Evolutionary conservation across 30 jellyfish, hydroid and myxozoan species (phyloP), one percentile per base, ranked within the genome.

Genomic region (Chrysaora quinquecirrha): DNA sequence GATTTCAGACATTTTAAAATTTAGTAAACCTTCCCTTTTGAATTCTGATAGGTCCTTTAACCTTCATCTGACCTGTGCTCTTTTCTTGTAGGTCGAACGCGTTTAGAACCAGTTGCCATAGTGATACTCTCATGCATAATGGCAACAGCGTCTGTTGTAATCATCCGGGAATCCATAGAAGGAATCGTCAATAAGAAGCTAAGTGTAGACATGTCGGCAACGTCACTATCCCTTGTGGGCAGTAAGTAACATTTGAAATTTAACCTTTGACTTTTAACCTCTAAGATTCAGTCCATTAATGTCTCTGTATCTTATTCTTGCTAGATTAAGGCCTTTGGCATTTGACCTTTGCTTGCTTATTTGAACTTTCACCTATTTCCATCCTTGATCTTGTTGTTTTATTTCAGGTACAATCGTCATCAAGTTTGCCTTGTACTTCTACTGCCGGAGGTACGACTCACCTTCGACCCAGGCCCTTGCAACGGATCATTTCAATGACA

Each of bases 101-200:
- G 97, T 9, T 80, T 89, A 16, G 97, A 80, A 50, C 97, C 97
- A 9, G 90, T 89, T 25, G 95, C 95, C 32, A 89, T 89, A 25
- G 84, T 89, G 50, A 81, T 89, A 31, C 68, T 89, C 29, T 79
- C 97, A 21, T 81, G 89, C 33, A 82, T 89, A 12, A 89, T 89
- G 97, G 94, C 95, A 29, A 83, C 83, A 34, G 95, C 97, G 14
- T 79, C 90, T 9, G 87, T 89, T 30, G 84, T 79, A 0, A 64
- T 89, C 38, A 64, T 89, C 14, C 92, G 94, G 21, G 95, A 78
- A 65, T 73, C 95, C 14, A 70, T 76, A 14, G 90, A 89, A 32
- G 87, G 86, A 7, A 89, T 74, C 30, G 33, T 82, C 54, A 73
- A 71, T 74, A 75, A 64, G 71, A 70, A 48, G 19, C 32, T 80